Base-by-base conservation (phyloP, 2,113 vertebrate genomes). In the Stegostoma tigrinum region DNA sequence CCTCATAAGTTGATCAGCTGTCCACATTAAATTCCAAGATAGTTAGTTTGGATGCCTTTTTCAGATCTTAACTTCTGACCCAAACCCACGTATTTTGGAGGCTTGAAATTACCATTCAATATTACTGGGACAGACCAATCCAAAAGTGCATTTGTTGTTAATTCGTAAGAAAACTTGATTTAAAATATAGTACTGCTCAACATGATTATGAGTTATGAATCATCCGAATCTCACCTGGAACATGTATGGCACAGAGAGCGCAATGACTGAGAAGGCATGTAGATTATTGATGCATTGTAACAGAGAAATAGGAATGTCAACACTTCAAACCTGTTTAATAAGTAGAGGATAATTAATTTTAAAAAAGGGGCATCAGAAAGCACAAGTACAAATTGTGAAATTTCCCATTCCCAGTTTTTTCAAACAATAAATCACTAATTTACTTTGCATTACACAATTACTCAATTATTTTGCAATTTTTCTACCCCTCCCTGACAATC, bases 261-360 rank as follows among this genome's bases (percentile, higher is more conserved):
- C 96, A 99, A 98, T 96, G 99, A 99, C 96, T 98, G 97, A 96
- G 97, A 96, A 96, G 98, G 98, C 98, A 99, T 98, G 97, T 98
- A 98, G 97, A 98, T 98, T 97, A 99, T 98, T 96, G 98, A 98
- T 97, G 98, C 98, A 78, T 99, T 99, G 97, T 99, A 99, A 97
- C 99, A 99, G 96, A 99, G 97, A 96, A 99, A 97, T 96, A 99
- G 98, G 97, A 99, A 99, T 96, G 98, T 98, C 98, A 99, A 97
- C 95, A 99, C 99, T 97, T 99, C 98, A 97, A 99, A 99, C 97
- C 99, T 99, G 85, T 94, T 55, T 96, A 97, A 96, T 96, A 97
- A 97, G 42, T 95, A 96, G 95, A 95, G 45, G 52, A 30, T n/a
- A 95, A 66, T 83, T 19, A 95, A 90, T 0, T 30, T 95, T 61